Percentiles rank a stretch among this genome's conserved stretches.
Conservation (phyloP, 2,113 vertebrate species). For the Pseudopipra pipra region DNA sequence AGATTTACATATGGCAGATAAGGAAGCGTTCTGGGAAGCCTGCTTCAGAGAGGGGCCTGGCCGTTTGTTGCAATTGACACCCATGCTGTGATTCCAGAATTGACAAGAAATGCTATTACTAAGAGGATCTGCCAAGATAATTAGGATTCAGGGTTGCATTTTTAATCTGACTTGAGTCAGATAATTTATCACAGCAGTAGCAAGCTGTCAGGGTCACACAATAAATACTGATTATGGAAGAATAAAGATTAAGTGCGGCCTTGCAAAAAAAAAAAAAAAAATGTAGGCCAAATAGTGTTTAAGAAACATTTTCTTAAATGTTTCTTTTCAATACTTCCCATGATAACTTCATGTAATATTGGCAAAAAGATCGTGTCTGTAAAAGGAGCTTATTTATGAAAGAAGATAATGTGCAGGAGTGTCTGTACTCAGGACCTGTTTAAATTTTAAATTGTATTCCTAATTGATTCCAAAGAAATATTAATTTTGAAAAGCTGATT, state of each 20-base stretch:
- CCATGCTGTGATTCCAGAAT: slow-evolving; percentile 79
- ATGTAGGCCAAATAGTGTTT: slow-evolving; percentile 68
- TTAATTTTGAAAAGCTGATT: slow-evolving; percentile 69
- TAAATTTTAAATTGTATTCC: slow-evolving; percentile 45
- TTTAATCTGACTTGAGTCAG: slow-evolving; percentile 82
- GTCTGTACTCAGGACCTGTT: slow-evolving; percentile 9
- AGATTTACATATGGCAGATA: slow-evolving; percentile 82
- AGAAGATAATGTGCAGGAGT: neutral
- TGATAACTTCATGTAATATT: slow-evolving; percentile 74
- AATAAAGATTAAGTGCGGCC: slow-evolving; percentile 84
- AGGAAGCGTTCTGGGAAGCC: slow-evolving; percentile 75
- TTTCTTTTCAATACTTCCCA: slow-evolving; percentile 70
- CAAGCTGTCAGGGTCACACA: slow-evolving; percentile 83
- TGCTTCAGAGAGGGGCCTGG: slow-evolving; percentile 37
- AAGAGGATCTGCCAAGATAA: slow-evolving; percentile 81
- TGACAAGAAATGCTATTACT: slow-evolving; percentile 82
- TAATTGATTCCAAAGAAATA: slow-evolving; percentile 66
- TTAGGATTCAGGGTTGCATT: slow-evolving; percentile 83
- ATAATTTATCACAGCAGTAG: slow-evolving; percentile 85
- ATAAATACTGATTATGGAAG: slow-evolving; percentile 85
- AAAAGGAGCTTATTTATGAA: slow-evolving; percentile 63
- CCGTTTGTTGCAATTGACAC: slow-evolving; percentile 74
- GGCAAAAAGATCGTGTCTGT: slow-evolving; percentile 72
- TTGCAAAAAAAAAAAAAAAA: slow-evolving; percentile 69
- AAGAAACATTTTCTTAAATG: slow-evolving; percentile 62